Percentiles rank a stretch among this genome's conserved stretches.
Evolutionary conservation across 1,140 invertebrate genomes (phyloP).

Genomic region (Penaeus indicus): DNA sequence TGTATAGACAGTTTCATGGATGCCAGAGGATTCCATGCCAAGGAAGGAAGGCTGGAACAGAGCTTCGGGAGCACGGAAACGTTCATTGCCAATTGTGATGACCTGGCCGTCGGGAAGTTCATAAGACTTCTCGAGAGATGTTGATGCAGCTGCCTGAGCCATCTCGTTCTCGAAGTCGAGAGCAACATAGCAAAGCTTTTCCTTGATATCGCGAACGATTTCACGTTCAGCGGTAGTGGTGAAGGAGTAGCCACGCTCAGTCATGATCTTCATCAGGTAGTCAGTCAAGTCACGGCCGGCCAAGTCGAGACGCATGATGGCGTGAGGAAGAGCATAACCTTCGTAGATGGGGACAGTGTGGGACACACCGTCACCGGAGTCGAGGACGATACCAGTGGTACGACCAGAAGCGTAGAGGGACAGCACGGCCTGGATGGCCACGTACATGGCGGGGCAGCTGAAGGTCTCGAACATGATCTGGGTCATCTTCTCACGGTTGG

Average conservation of each 20-base stretch:
- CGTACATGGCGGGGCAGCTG: slow-evolving; percentile 93
- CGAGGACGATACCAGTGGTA: slow-evolving; percentile 93
- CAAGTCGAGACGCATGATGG: slow-evolving; percentile 88
- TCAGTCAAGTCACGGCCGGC: slow-evolving; percentile 90
- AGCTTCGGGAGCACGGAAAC: neutral
- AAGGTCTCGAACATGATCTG: slow-evolving; percentile 95
- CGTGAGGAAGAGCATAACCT: slow-evolving; percentile 88
- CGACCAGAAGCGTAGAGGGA: slow-evolving; percentile 93
- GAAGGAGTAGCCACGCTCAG: slow-evolving; percentile 77
- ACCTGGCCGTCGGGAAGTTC: neutral
- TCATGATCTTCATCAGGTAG: slow-evolving; percentile 92
- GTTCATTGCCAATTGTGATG: neutral
- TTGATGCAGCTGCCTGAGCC: neutral
- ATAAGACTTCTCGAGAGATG: slow-evolving; percentile 6
- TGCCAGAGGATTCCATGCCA: slow-evolving; percentile 86
- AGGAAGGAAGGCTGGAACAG: slow-evolving; percentile 77
- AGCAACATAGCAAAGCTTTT: slow-evolving; percentile 91
- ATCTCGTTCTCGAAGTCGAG: slow-evolving; percentile 64
- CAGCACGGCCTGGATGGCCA: slow-evolving; percentile 91
- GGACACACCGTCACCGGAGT: slow-evolving; percentile 93
- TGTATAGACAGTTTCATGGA: slow-evolving; percentile 84
- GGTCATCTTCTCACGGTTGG: slow-evolving; percentile 90
- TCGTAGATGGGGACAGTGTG: slow-evolving; percentile 96
- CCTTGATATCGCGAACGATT: slow-evolving; percentile 94
- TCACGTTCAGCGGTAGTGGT: slow-evolving; percentile 82